Evolutionary conservation across 2,113 vertebrate genomes (phyloP), one percentile per base, ranked within the genome.

Genomic region (Pycnonotus jocosus): DNA sequence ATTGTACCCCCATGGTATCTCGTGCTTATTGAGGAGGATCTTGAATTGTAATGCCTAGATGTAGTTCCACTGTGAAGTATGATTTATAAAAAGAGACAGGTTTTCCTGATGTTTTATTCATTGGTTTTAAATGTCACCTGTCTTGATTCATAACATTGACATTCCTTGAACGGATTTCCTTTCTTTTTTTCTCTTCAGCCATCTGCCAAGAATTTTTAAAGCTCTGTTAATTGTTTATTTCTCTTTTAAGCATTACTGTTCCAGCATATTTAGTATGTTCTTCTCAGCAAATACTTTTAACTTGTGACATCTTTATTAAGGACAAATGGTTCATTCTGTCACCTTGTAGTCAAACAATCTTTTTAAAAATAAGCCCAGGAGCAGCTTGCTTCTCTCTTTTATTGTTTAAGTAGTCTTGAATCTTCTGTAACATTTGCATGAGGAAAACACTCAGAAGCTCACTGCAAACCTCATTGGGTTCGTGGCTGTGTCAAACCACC

Each of bases 41-140:
- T 76, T 74, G 23, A 88, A 86, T 50, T 60, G 7, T 57, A 42
- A 58, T 60, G 54, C 71, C 79, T 88, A 31, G 64, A 37, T 60
- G 28, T 64, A 83, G 65, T 81, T 94, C 37, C 19, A n/a, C 61
- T 65, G 68, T 90, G 82, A 93, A 90, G 60, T 92, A 64, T 78
- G 90, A 90, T 73, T 94, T 94, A 88, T 90, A 77, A 30, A 74
- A 35, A 76, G 78, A 96, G 68, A 53, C 71, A 60, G 85, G 79
- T 51, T 97, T 95, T 85, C 35, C 40, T 94, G 47, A 93, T 94
- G 79, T 93, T 95, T 96, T 94, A 95, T 97, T 95, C 92, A 88
- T 95, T 92, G 71, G 54, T 93, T 96, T 96, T 95, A 96, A 96
- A 94, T 96, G 94, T 97, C 95, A 94, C 94, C 93, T 96, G 82